Base-by-base conservation (phyloP, 1,140 invertebrate species). In the Drosophila dunni region DNA sequence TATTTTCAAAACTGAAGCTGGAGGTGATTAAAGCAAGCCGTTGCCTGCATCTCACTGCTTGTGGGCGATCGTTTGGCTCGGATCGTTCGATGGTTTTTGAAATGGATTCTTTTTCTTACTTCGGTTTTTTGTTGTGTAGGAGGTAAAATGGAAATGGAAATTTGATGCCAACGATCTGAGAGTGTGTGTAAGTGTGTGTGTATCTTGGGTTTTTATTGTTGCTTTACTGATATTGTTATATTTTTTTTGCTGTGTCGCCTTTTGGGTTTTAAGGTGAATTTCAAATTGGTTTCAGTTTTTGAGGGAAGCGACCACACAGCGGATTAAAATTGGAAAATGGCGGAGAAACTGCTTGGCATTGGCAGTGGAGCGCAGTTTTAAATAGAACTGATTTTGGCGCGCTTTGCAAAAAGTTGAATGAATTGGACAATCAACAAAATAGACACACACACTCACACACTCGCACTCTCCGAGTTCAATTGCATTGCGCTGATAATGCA, bases 401-500 rank as follows among this genome's bases (percentile, higher is more conserved):
- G 84, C 67, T 75, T 70, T 63, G 72, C 72, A 57, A 38, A 83
- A 86, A 65, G 53, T 77, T 79, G 69, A 77, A 74, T 79, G 78
- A 79, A 70, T 67, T 65, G 15, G 50, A 61, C 71, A 54, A 10
- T 15, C 65, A 58, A 29, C 24, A 29, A 29, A 29, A 29, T 29
- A 29, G 54, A 56, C 33, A 57, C 40, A 64, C 33, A 63, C 40
- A 15, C 24, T 69, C 15, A 58, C 17, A 56, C 60, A 48, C 63
- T 44, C 20, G 48, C 29, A 20, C 8, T 53, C 5, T 33, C 68
- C 29, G 42, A 68, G 79, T 78, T 89, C 78, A 72, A 81, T 78
- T 88, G 84, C 80, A 85, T 78, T 79, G 58, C 45, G 66, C 80
- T 89, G 84, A 89, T 89, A 89, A 67, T 74, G 70, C 60, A 78